A percentile compares a stretch with the other conserved stretches of the same genome.
These are phyloP conservation scores for Andrena fulva DNA, from an alignment of 2,888 invertebrate species.

Conservation along the genomic window DNA sequence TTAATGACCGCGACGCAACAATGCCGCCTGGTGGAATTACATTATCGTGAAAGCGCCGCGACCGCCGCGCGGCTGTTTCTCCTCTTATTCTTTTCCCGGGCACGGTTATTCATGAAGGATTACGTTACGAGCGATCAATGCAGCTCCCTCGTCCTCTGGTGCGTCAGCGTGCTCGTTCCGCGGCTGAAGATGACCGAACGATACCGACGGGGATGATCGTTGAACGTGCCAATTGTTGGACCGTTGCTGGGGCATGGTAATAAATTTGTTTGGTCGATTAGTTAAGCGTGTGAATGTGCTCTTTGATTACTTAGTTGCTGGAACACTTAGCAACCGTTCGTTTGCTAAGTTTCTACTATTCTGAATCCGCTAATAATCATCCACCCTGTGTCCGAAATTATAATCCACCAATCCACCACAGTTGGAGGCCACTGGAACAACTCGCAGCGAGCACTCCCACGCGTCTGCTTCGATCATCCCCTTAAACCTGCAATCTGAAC, in stretches of 20 bases:
- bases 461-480: too few relatives aligned
- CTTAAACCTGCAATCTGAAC: too few relatives aligned
- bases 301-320: too few relatives aligned
- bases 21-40: slow-evolving; percentile 6
- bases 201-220: slow-evolving; percentile 12
- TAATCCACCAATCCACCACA: background rate
- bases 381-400: background rate
- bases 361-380: too few relatives aligned
- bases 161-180: slow-evolving; percentile 24
- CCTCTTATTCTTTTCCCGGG: slow-evolving; percentile 10
- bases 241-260: background rate
- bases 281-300: background rate
- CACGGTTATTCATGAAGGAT: slow-evolving; percentile 39
- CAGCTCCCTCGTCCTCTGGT: slow-evolving; percentile 8
- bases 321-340: too few relatives aligned
- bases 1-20: slow-evolving; percentile 25
- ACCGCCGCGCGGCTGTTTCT: background rate
- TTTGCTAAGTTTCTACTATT: too few relatives aligned
- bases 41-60: slow-evolving; percentile 18
- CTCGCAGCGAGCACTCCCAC: background rate
- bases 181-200: background rate
- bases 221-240: background rate
- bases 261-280: background rate
- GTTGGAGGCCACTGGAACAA: background rate
- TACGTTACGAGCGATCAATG: slow-evolving; percentile 40